Evolutionary conservation across 2,888 invertebrate genomes (phyloP).

Genomic region (Andrena haemorrhoa): DNA sequence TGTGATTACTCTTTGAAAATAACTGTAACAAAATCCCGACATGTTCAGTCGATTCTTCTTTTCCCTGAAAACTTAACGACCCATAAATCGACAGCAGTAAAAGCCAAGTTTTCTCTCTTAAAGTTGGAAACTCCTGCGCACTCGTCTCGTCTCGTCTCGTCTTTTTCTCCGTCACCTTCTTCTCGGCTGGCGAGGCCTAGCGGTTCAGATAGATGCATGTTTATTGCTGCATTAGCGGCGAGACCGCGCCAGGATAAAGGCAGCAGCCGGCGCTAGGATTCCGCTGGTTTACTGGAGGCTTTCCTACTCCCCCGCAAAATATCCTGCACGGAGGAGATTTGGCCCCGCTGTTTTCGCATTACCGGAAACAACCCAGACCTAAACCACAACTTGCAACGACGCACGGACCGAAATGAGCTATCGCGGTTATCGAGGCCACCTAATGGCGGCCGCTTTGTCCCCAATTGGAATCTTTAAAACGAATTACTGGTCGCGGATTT

Average conservation of each 20-base stretch:
- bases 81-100: constrained; percentile 11
- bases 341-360: constrained; percentile 61
- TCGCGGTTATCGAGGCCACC: constrained; percentile 3
- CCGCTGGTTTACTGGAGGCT: constrained; percentile 78
- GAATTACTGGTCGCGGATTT: background rate
- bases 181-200: constrained; percentile 38
- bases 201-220: constrained; percentile 79
- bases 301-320: constrained; percentile 72
- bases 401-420: constrained; percentile 6
- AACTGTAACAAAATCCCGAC: background rate
- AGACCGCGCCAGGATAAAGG: constrained; percentile 59
- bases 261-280: constrained; percentile 71
- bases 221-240: constrained; percentile 79
- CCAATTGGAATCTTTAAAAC: constrained; percentile 4
- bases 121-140: background rate
- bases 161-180: background rate
- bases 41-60: constrained; percentile 3
- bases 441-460: constrained; percentile 13
- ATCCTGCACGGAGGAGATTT: constrained; percentile 59
- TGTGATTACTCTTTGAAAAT: background rate
- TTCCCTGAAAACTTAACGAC: constrained; percentile 13
- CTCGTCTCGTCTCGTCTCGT: background rate
- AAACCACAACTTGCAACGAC: background rate
- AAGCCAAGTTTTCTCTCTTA: background rate
- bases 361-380: constrained; percentile 57